Evolutionary conservation across 1,140 invertebrate genomes (phyloP).

Genomic region (Saccostrea glomerata): DNA sequence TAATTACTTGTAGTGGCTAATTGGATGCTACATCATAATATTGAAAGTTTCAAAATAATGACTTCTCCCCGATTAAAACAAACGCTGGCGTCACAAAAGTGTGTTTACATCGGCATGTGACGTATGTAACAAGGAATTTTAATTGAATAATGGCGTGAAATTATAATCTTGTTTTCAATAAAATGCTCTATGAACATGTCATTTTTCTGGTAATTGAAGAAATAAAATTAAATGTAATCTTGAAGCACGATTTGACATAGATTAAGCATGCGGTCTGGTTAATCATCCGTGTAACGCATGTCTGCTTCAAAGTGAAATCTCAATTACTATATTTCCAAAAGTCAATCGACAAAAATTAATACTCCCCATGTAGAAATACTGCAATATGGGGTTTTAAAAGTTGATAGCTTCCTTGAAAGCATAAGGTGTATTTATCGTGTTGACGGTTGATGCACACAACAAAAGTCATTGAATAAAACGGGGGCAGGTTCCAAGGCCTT

Average conservation of each 20-base stretch:
- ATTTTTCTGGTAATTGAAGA: not conserved
- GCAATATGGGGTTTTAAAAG: not conserved
- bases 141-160: not conserved
- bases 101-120: not conserved
- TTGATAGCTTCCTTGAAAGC: not conserved
- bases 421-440: not conserved
- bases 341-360: conserved; percentile 10
- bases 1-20: not conserved
- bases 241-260: not conserved
- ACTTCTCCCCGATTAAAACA: not conserved
- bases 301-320: not conserved
- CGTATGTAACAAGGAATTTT: not conserved
- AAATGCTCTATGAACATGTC: not conserved
- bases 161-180: not conserved
- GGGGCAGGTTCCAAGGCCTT: not conserved
- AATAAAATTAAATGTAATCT: not conserved
- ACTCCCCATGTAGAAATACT: not conserved
- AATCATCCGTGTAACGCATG: not conserved
- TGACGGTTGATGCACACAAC: not conserved
- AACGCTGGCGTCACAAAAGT: not conserved
- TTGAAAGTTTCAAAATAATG: not conserved
- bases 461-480: not conserved
- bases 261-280: not conserved
- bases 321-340: conserved; percentile 5
- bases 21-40: not conserved